phyloP scores from a whole-genome alignment of 2,797 vertebrate genomes.

The Peromyscus aztecus region DNA sequence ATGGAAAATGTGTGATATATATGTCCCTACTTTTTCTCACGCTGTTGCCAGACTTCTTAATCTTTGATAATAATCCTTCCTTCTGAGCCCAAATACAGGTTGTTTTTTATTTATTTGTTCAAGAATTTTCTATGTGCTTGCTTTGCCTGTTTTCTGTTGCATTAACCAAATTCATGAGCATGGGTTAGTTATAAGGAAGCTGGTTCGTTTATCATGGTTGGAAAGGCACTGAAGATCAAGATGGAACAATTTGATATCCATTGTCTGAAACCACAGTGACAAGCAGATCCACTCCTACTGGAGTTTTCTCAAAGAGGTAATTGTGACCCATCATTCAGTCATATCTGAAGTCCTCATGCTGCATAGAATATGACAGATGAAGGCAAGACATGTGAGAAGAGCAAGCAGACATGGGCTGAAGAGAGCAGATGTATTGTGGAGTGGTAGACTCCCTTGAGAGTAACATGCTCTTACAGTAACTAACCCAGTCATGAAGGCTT shows the following conservation, averaged over 20 bases:
- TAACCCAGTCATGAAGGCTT: not conserved
- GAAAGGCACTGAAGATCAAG: not conserved
- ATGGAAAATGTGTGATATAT: not conserved
- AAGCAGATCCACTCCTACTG: not conserved
- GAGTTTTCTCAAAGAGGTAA: not conserved
- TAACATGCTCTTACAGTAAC: not conserved
- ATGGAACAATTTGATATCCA: not conserved
- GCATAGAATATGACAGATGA: too few relatives aligned
- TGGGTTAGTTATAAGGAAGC: not conserved
- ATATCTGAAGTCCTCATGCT: not conserved
- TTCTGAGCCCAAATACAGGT: not conserved
- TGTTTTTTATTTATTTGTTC: conserved; percentile 44
- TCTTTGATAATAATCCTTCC: not conserved
- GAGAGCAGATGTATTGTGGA: not conserved
- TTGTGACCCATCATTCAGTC: not conserved
- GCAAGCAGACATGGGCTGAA: not conserved
- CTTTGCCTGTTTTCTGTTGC: not conserved
- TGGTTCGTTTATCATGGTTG: not conserved
- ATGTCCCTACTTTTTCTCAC: conserved; percentile 23
- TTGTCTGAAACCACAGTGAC: not conserved
- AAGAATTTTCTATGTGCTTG: not conserved
- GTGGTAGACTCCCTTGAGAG: not conserved
- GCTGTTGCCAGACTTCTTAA: not conserved
- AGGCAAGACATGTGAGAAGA: not conserved
- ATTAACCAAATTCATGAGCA: not conserved